phyloP scores from a whole-genome alignment of 2,888 invertebrate genomes.

The Leptothorax acervorum region DNA sequence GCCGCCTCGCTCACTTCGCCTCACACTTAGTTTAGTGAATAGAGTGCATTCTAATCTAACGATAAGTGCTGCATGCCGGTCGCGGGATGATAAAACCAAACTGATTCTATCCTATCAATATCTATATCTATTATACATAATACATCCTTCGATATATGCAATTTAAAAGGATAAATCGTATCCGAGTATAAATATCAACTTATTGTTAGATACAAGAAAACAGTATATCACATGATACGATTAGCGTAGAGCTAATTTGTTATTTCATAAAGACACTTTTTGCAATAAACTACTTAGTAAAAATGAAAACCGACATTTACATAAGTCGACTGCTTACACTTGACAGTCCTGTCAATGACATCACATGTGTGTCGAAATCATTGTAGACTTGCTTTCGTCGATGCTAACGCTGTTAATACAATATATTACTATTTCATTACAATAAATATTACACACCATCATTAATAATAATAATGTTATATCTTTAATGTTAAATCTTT shows the following conservation, averaged over 20 bases:
- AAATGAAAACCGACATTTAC: background rate
- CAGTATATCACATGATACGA: background rate
- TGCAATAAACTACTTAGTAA: background rate
- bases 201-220: background rate
- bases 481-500: background rate
- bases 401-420: too few species aligned
- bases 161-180: background rate
- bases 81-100: background rate
- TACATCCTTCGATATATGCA: background rate
- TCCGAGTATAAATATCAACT: background rate
- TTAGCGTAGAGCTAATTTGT: background rate
- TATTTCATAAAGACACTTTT: background rate
- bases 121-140: too few species aligned
- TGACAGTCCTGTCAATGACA: background rate
- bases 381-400: background rate
- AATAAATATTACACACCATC: background rate
- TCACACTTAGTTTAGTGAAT: conserved; percentile 44
- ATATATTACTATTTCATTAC: background rate
- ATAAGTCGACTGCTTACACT: background rate
- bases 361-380: conserved; percentile 8
- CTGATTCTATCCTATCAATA: background rate
- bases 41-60: conserved; percentile 48
- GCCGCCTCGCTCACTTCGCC: conserved; percentile 40
- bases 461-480: background rate
- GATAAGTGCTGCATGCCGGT: conserved; percentile 16